These are phyloP conservation scores for Aelia acuminata DNA, from an alignment of 2,888 invertebrate genomes.

Conservation along the genomic window DNA sequence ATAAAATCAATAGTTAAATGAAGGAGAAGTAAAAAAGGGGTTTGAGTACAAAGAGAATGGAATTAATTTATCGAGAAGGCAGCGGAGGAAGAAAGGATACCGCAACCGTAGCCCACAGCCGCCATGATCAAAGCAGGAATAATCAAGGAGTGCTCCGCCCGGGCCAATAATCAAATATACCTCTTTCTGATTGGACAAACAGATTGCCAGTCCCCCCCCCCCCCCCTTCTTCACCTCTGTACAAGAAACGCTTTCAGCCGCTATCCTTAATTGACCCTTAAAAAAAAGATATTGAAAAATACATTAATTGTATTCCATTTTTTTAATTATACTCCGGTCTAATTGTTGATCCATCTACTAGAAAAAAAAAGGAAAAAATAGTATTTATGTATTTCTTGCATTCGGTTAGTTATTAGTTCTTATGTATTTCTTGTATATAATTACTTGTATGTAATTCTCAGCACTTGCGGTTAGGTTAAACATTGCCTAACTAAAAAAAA, in stretches of 20 bases:
- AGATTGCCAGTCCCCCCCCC: not conserved
- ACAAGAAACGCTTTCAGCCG: not conserved
- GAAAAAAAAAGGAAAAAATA: too few species aligned
- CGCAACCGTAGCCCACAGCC: not conserved
- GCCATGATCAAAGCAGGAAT: not conserved
- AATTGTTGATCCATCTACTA: too few species aligned
- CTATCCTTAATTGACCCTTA: not conserved
- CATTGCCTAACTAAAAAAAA: too few species aligned
- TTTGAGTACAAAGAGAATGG: not conserved
- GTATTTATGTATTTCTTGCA: too few species aligned
- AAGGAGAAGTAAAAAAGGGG: not conserved
- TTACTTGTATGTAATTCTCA: too few species aligned
- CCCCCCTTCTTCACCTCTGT: too few species aligned
- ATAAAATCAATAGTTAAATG: slow-evolving; percentile 15
- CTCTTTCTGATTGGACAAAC: not conserved
- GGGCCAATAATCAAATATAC: not conserved
- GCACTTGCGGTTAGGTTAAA: too few species aligned
- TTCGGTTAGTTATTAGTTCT: too few species aligned
- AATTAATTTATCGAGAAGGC: slow-evolving; percentile 1
- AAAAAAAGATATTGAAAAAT: not conserved
- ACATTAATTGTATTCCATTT: not conserved
- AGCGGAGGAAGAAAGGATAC: slow-evolving; percentile 3
- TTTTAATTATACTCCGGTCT: too few species aligned
- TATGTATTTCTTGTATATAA: too few species aligned
- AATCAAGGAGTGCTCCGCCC: not conserved